Base-by-base conservation (phyloP, 2,888 invertebrate species). In the Clunio marinus region DNA sequence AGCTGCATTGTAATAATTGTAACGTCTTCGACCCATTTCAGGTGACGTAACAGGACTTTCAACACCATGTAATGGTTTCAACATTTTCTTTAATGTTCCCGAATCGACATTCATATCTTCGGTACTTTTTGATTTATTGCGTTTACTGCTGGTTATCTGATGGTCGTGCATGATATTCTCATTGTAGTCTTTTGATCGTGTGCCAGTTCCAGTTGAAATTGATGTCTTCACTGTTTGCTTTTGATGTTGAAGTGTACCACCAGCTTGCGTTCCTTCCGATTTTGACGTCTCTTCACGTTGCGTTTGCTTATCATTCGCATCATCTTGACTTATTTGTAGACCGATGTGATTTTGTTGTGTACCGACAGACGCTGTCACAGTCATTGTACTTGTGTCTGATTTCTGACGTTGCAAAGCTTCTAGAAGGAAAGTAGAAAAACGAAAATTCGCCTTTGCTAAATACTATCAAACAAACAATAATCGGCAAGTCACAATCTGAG, bases 31-130 rank as follows among this genome's bases (percentile, higher is more conserved):
- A 20, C 89, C 89, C 89, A 91, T 92, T 81, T 93, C 93, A 15
- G 93, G 93, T 69, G 93, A 93, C 60, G 93, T 93, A 65, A 90
- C 92, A 1, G 93, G 93, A 75, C 91, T 91, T 76, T 92, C 93
- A 69, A 88, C 87, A 72, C 91, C 91, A 24, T 94, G 91, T 87
- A 96, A 91, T 62, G 95, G 94, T 76, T 95, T 94, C 73, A 96
- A 83, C 92, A 96, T 94, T 71, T 93, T 86, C 78, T 96, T 95
- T 73, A 96, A 82, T 7, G 94, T 94, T 76, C 87, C 89, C 75
- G 89, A 89, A 78, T 70, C 83, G 78, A 82, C 82, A 78, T 85
- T 86, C 88, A 93, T 93, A 76, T 93, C 92, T 79, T 93, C 93
- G 66, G 93, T 93, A 80, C 93, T 93, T 80, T 93, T 93, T 73